Conservation (phyloP, 2,797 vertebrate genomes). For the Phalloptychus januarius region DNA sequence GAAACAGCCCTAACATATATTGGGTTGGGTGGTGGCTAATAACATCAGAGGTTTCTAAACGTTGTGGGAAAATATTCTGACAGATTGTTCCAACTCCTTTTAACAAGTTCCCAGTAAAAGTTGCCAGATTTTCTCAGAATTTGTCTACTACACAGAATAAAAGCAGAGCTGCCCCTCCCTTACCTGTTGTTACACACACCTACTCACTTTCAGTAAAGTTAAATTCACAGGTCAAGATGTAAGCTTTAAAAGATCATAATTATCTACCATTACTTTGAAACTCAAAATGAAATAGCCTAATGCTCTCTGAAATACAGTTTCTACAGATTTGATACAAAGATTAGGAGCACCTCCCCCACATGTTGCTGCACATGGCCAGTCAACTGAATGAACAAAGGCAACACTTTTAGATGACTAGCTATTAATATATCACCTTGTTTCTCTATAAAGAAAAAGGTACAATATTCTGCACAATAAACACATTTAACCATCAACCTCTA, state of each 20-base stretch:
- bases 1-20: not conserved
- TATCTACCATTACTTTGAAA: not conserved
- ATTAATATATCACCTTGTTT: not conserved
- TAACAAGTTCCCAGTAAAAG: not conserved
- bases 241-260: not conserved
- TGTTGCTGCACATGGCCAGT: not conserved
- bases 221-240: not conserved
- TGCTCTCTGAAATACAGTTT: not conserved
- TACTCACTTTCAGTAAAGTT: not conserved
- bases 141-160: not conserved
- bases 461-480: not conserved
- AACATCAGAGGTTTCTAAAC: not conserved
- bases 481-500: not conserved
- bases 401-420: not conserved
- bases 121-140: not conserved
- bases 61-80: not conserved
- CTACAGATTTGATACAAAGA: not conserved
- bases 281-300: not conserved
- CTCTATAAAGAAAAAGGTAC: not conserved
- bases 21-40: not conserved
- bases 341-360: not conserved
- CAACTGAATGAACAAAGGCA: not conserved
- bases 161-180: not conserved
- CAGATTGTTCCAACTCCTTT: not conserved
- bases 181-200: not conserved